Evolutionary conservation across 1,140 invertebrate genomes (phyloP), one percentile per base, ranked within the genome.

Genomic region (Cherax destructor): DNA sequence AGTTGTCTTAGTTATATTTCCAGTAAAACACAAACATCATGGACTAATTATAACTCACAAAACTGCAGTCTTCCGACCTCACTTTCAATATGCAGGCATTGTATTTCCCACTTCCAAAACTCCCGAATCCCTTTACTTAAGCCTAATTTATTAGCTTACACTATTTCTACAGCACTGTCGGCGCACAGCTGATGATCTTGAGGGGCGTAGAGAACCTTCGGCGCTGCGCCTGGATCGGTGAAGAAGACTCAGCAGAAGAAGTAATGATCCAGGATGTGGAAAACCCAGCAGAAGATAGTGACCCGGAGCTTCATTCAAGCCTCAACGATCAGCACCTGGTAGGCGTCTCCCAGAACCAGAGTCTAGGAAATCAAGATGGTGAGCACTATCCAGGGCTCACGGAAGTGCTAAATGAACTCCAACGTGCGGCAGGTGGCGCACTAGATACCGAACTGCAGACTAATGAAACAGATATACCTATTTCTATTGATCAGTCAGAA

Each of bases 141-240:
- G 30, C 30, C 30, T 41, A 41, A 41, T 41, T 41, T 41, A 41
- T 41, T 41, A 41, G 2, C 30, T 41, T 16, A 65, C 5, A 21
- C 18, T 56, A 21, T 59, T n/a, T 30, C 49, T 13, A n/a, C 92
- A 97, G 97, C 94, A 96, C 96, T 95, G 96, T 96, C 16, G 97
- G 97, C 7, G 96, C 96, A 1, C 97, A 96, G 4, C 94, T 97
- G 50, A 96, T 97, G 78, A 96, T 97, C 93, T 96, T 97, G 72
- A 95, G 96, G 93, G 97, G 97, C 0, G 96, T 97, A 93, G 96
- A 96, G 92, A 96, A 97, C 94, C 94, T 97, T 0, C 96, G 97
- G 93, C 96, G 97, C 90, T 97, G 97, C 93, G 97, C 97, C 1
- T 97, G 97, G 94, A 97, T 97, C 84, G 97, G 97, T 1, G 96